A percentile compares a stretch with the other conserved stretches of the same genome.
Evolutionary conservation across 1,140 invertebrate genomes (phyloP).

Genomic region (Trichonephila clavipes): DNA sequence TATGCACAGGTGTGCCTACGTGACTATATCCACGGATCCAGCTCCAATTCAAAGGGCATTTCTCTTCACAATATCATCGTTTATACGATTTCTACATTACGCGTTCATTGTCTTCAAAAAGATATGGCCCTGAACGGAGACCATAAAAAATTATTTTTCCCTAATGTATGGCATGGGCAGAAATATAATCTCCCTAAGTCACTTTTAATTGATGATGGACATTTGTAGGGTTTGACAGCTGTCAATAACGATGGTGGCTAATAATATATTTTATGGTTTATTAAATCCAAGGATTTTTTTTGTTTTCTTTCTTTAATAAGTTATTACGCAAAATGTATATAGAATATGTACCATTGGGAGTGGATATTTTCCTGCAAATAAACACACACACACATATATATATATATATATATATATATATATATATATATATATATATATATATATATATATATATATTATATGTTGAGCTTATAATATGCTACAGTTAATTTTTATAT

Average conservation of each 20-base stretch:
- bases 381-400: too few species aligned
- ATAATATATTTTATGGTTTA: background rate
- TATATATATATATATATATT: too few species aligned
- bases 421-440: too few species aligned
- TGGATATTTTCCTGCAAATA: background rate
- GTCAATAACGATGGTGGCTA: background rate
- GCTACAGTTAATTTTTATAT: too few species aligned
- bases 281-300: background rate
- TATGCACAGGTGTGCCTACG: conserved; percentile 40
- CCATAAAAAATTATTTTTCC: background rate
- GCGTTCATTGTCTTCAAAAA: conserved; percentile 7
- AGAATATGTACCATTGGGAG: too few species aligned
- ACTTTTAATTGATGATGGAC: background rate
- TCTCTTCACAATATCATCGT: background rate
- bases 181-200: background rate
- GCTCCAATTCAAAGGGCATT: background rate
- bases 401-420: too few species aligned
- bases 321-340: too few species aligned
- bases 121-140: background rate
- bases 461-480: background rate
- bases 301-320: background rate
- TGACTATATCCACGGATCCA: conserved; percentile 7
- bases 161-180: background rate
- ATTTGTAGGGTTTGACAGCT: background rate
- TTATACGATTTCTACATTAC: conserved; percentile 5